Percentiles rank a stretch among this genome's conserved stretches.
Evolutionary conservation across 1,140 invertebrate species (phyloP).

Genomic region (Scaptomyza hsui): DNA sequence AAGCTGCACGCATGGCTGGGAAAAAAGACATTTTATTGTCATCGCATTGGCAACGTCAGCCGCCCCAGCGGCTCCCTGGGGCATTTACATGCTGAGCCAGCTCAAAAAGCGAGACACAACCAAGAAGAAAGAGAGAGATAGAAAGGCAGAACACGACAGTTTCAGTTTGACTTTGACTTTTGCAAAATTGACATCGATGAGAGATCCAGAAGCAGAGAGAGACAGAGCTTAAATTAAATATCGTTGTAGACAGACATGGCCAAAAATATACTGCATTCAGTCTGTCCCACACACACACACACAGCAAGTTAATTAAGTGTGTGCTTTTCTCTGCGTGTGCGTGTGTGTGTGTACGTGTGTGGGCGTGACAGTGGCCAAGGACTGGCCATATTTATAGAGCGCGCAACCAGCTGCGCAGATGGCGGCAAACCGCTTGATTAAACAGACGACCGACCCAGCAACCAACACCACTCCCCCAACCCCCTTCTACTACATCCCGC

Average conservation of each 20-base stretch:
- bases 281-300: slow-evolving; percentile 9
- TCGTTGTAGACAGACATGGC: slow-evolving; percentile 24
- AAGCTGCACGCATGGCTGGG: slow-evolving; percentile 17
- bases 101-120: slow-evolving; percentile 2
- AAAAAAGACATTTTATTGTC: slow-evolving; percentile 42
- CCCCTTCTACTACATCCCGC: neutral
- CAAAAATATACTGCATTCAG: slow-evolving; percentile 23
- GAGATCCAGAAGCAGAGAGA: neutral
- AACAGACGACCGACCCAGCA: slow-evolving; percentile 21
- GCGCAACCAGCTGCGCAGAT: slow-evolving; percentile 23
- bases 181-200: slow-evolving; percentile 27
- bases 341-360: slow-evolving; percentile 9
- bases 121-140: neutral
- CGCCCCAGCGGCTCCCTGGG: slow-evolving; percentile 36
- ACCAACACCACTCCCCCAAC: neutral
- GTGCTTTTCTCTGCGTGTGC: slow-evolving; percentile 5
- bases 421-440: slow-evolving; percentile 39
- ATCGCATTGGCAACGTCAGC: slow-evolving; percentile 29
- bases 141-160: neutral
- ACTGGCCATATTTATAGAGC: slow-evolving; percentile 19
- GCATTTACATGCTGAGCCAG: slow-evolving; percentile 34
- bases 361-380: slow-evolving; percentile 27
- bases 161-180: slow-evolving; percentile 36
- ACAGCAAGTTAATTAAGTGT: slow-evolving; percentile 53
- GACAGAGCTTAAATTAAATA: slow-evolving; percentile 41